Conservation (phyloP, 2,888 invertebrate genomes). For the Ormia ochracea region DNA sequence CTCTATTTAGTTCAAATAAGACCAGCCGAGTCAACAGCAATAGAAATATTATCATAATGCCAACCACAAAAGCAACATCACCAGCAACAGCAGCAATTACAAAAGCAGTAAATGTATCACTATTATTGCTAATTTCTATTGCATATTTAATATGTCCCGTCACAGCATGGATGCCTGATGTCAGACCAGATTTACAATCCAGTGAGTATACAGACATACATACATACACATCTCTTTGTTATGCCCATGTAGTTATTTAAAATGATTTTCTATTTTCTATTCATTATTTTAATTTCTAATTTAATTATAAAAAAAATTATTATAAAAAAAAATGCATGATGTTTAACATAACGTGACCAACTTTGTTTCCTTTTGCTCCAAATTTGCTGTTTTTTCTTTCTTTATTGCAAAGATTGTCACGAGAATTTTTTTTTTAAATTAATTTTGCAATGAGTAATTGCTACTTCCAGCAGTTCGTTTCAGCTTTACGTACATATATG, state of each 20-base stretch:
- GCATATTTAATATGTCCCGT: conserved; percentile 54
- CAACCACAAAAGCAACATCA: conserved; percentile 18
- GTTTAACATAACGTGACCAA: conserved; percentile 48
- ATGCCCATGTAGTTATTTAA: not conserved
- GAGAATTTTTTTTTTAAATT: not conserved
- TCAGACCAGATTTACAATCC: conserved; percentile 73
- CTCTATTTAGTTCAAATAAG: conserved; percentile 54
- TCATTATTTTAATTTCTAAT: conserved; percentile 55
- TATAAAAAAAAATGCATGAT: no score
- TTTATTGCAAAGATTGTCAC: conserved; percentile 21
- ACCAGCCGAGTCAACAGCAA: conserved; percentile 17
- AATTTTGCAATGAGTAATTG: not conserved
- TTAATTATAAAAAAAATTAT: no score
- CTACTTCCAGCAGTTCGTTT: no score
- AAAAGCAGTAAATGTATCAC: conserved; percentile 42
- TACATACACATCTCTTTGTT: not conserved
- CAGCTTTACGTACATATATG: not conserved
- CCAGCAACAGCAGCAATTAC: not conserved
- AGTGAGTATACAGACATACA: no score
- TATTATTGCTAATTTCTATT: conserved; percentile 56
- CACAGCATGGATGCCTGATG: conserved; percentile 74
- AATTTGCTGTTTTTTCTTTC: not conserved
- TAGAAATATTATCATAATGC: conserved; percentile 37
- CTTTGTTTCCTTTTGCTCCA: conserved; percentile 21
- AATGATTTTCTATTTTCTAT: conserved; percentile 50